Evolutionary conservation across 2,113 vertebrate species (phyloP), one percentile per base, ranked within the genome.

Genomic region (Petrocephalus microphthalmus): DNA sequence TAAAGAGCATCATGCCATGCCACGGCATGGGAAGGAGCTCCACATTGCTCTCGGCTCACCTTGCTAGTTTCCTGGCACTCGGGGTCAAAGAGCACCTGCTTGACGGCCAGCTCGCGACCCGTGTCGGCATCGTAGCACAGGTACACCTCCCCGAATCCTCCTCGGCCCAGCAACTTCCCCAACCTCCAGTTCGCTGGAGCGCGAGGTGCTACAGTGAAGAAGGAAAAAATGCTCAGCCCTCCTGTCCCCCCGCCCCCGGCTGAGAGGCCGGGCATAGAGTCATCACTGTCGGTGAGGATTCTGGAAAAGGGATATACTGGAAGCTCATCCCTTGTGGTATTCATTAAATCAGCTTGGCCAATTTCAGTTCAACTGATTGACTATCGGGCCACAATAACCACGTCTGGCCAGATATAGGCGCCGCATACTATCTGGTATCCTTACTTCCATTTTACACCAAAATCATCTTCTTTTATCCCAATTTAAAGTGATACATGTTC

Each of bases 161-260:
- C 97, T 53, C 97, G 95, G 20, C 97, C 97, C 22, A 98, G 92
- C 54, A 98, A 93, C 93, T 97, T 98, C 7, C 97, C 97, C 90
- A 97, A 94, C 88, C 96, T 95, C 97, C 97, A 98, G 93, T 98
- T 98, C 91, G 97, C 96, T 37, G 97, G 97, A 20, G 97, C 97
- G 93, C 96, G 95, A 11, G 97, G 95, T 0, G 96, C 97, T 98
- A 71, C 78, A 7, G 47, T 3, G 74, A 17, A 88, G 42, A 88
- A 88, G 91, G 64, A 7, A 19, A 78, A 42, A 37, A 3, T 25
- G 1, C 67, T 74, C 15, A 74, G 13, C 29, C 29, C 13, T 74
- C 13, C 13, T 29, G 15, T 29, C 67, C 2, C n/a, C 67, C 29
- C n/a, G n/a, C n/a, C n/a, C n/a, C n/a, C 29, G 2, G 22, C 64